These are phyloP conservation scores for Lacerta viridis DNA, from an alignment of 2,797 vertebrate genomes.

Conservation along the genomic window DNA sequence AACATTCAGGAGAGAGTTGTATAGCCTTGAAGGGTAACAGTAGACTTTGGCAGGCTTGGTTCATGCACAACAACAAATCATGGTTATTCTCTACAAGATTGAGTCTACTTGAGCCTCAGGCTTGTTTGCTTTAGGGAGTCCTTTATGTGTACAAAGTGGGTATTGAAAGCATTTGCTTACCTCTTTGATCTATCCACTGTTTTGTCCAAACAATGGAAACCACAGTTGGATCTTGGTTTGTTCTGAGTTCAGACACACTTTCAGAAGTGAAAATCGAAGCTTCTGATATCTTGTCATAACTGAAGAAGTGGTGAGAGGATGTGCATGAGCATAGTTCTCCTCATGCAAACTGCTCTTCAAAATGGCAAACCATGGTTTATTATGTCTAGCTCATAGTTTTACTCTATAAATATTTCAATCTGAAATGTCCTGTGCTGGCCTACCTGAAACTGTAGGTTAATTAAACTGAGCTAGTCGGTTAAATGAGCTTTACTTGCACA, in stretches of 20 bases:
- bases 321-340: background rate
- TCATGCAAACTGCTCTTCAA: background rate
- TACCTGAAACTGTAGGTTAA: constrained; percentile 3
- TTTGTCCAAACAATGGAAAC: background rate
- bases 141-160: background rate
- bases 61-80: background rate
- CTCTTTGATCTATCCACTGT: background rate
- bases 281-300: background rate
- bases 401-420: background rate
- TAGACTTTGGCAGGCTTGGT: background rate
- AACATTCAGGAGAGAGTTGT: background rate
- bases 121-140: background rate
- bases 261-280: background rate
- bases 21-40: background rate
- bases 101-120: background rate
- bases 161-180: background rate
- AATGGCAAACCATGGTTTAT: background rate
- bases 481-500: background rate
- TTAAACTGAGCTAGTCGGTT: background rate
- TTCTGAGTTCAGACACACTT: background rate
- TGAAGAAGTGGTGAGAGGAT: background rate
- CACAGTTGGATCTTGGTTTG: background rate
- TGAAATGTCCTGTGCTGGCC: background rate
- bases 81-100: background rate
- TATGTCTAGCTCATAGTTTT: background rate